These are phyloP conservation scores for Halcyon malimbica DNA, from an alignment of 2,113 vertebrate species.

Conservation along the genomic window DNA sequence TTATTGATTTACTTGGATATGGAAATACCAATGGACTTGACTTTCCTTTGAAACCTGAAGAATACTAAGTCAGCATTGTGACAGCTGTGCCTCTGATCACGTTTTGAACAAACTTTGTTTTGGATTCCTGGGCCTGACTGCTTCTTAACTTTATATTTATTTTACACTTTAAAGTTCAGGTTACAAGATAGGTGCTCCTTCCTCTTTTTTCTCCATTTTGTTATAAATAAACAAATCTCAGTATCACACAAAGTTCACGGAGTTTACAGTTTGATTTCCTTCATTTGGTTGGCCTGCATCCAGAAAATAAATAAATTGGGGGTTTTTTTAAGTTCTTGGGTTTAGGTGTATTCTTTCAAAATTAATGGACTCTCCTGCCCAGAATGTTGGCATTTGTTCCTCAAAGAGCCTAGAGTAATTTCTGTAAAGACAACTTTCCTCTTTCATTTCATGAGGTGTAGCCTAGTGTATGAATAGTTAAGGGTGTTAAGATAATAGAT, in stretches of 20 bases:
- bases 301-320: background rate
- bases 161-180: conserved; percentile 29
- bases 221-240: conserved; percentile 21
- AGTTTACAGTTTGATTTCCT: background rate
- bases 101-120: conserved; percentile 57
- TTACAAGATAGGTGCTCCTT: conserved; percentile 23
- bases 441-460: background rate
- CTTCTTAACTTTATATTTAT: conserved; percentile 15
- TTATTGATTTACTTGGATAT: background rate
- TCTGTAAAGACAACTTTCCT: background rate
- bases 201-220: background rate
- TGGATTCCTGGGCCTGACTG: conserved; percentile 22
- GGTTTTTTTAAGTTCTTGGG: background rate
- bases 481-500: too few species aligned
- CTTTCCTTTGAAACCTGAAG: conserved; percentile 50
- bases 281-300: background rate
- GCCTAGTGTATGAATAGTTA: background rate
- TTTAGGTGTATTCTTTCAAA: background rate
- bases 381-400: background rate
- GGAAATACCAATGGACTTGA: conserved; percentile 21
- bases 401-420: background rate
- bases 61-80: conserved; percentile 46
- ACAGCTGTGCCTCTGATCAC: conserved; percentile 54
- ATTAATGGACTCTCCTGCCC: background rate
- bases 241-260: background rate